These are phyloP conservation scores for Sarcophaga carnaria DNA, from an alignment of 2,888 invertebrate genomes.

Conservation along the genomic window DNA sequence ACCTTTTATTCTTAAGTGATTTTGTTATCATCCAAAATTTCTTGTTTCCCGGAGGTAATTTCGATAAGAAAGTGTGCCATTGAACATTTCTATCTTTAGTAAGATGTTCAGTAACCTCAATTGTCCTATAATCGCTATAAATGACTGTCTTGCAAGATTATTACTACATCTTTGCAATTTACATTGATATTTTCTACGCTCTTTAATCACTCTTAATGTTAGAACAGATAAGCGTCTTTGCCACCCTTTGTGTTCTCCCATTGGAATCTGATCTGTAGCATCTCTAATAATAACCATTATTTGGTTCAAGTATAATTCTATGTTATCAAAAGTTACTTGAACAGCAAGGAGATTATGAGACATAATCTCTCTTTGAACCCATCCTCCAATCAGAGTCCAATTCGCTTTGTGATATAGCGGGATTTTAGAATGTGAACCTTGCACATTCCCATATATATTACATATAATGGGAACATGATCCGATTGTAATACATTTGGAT, in stretches of 20 bases:
- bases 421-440: not conserved
- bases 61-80: too few relatives aligned
- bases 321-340: not conserved
- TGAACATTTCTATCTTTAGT: too few relatives aligned
- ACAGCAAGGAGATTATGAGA: not conserved
- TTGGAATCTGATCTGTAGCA: not conserved
- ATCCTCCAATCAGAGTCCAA: constrained; percentile 1
- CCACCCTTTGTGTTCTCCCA: not conserved
- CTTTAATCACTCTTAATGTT: too few relatives aligned
- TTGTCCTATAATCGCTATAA: too few relatives aligned
- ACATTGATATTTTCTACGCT: too few relatives aligned
- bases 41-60: not conserved
- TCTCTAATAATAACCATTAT: not conserved
- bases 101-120: too few relatives aligned
- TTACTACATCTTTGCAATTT: too few relatives aligned
- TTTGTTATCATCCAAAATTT: too few relatives aligned
- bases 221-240: too few relatives aligned
- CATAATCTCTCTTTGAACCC: too few relatives aligned
- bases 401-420: constrained; percentile 5
- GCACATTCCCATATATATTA: not conserved
- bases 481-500: not conserved
- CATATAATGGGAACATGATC: constrained; percentile 23
- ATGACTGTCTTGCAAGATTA: too few relatives aligned
- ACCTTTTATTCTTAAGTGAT: too few relatives aligned
- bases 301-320: not conserved